A percentile compares a stretch with the other conserved stretches of the same genome.
Conservation (phyloP, 2,113 vertebrate species). For the Albula glossodonta region DNA sequence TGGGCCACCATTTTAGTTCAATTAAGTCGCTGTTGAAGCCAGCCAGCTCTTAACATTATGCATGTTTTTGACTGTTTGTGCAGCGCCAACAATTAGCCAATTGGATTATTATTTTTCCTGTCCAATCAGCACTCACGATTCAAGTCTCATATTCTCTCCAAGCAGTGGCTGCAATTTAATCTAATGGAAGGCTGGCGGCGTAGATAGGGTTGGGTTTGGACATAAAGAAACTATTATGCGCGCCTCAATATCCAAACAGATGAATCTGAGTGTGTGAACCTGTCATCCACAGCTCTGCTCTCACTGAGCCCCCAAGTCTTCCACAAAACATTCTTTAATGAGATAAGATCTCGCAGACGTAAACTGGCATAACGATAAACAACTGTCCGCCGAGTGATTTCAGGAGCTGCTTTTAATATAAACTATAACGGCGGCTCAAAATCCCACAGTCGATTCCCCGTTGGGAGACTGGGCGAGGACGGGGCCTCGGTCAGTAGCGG, state of each 20-base stretch:
- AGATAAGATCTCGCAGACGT: conserved; percentile 70
- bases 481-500: background rate
- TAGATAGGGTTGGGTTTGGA: background rate
- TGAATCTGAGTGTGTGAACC: conserved; percentile 46
- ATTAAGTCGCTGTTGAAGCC: background rate
- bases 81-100: background rate
- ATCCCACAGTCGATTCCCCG: conserved; percentile 43
- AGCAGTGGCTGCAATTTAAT: background rate
- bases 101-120: conserved; percentile 7
- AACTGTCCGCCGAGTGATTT: conserved; percentile 67
- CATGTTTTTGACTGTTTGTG: too few relatives aligned
- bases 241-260: conserved; percentile 34
- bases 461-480: conserved; percentile 37
- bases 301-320: conserved; percentile 46
- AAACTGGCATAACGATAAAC: conserved; percentile 66
- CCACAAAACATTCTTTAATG: conserved; percentile 57
- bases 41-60: background rate
- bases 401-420: conserved; percentile 57
- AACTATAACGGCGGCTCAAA: conserved; percentile 55
- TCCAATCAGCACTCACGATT: conserved; percentile 4
- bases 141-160: background rate
- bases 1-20: background rate
- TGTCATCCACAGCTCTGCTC: conserved; percentile 52
- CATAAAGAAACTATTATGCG: background rate
- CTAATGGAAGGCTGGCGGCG: background rate